phyloP scores from a whole-genome alignment of 2,797 vertebrate genomes.

The Chiropotes sagulatus region DNA sequence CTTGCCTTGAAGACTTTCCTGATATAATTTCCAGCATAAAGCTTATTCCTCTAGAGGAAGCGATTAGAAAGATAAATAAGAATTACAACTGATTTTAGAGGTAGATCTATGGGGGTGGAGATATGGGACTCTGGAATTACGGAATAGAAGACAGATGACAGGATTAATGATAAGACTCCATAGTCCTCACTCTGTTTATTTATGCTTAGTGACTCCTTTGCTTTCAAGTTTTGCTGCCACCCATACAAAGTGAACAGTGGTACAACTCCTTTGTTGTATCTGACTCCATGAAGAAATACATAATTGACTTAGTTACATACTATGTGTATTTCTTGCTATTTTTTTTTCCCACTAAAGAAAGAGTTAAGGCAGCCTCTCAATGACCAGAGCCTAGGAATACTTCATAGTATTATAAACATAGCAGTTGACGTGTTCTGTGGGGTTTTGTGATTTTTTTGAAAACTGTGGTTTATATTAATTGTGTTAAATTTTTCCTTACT shows the following conservation, averaged over 20 bases:
- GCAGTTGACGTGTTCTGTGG: background rate
- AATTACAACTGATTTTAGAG: background rate
- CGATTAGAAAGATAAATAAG: constrained; percentile 12
- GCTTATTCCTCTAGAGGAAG: background rate
- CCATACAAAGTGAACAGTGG: background rate
- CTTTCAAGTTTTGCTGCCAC: background rate
- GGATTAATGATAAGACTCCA: background rate
- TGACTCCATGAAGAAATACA: background rate
- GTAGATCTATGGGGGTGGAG: background rate
- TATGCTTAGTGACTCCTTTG: background rate
- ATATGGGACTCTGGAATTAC: background rate
- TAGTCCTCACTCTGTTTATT: background rate
- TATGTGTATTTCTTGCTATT: background rate
- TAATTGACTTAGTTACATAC: background rate
- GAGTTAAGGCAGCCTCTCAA: background rate
- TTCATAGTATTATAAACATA: background rate
- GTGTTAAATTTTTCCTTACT: background rate
- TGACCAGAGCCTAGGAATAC: background rate
- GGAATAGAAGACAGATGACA: background rate
- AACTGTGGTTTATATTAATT: background rate
- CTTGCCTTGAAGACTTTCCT: background rate
- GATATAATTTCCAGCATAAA: background rate
- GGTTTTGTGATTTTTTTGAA: background rate
- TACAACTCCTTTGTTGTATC: background rate
- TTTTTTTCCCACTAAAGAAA: background rate